Evolutionary conservation across 2,888 invertebrate species (phyloP).

Genomic region (Slavum lentiscoides): DNA sequence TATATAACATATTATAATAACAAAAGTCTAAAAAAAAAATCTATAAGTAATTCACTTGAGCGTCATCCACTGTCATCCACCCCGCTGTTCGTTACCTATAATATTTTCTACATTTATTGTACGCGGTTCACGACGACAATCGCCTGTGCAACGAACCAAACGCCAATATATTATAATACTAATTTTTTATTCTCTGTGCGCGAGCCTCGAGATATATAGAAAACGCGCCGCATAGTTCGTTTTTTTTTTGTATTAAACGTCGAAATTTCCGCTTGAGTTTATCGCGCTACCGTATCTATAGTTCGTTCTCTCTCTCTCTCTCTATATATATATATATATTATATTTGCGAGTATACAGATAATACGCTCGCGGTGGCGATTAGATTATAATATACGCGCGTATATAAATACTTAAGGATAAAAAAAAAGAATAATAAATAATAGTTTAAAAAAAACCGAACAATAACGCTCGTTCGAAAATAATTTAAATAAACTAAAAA

Average conservation of each 20-base stretch:
- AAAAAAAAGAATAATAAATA: not conserved
- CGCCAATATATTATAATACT: not conserved
- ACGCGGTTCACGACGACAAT: not conserved
- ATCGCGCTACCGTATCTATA: slow-evolving; percentile 28
- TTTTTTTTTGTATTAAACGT: slow-evolving; percentile 18
- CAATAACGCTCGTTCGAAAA: slow-evolving; percentile 14
- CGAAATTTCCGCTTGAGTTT: slow-evolving; percentile 13
- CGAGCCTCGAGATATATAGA: not conserved
- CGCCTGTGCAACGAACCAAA: no score
- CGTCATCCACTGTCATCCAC: no score
- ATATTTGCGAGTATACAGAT: not conserved
- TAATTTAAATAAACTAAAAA: slow-evolving; percentile 39
- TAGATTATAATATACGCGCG: not conserved
- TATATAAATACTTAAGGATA: not conserved
- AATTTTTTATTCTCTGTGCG: not conserved
- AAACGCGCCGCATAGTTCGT: not conserved
- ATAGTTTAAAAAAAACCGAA: not conserved
- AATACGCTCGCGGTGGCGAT: not conserved
- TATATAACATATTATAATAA: no score
- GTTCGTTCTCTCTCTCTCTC: no score
- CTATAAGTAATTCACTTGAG: no score
- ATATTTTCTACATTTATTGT: no score
- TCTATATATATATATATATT: no score
- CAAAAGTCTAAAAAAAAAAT: no score
- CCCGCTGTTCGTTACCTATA: no score